Evolutionary conservation across 2,888 invertebrate genomes (phyloP).

Genomic region (Graphium colonna): DNA sequence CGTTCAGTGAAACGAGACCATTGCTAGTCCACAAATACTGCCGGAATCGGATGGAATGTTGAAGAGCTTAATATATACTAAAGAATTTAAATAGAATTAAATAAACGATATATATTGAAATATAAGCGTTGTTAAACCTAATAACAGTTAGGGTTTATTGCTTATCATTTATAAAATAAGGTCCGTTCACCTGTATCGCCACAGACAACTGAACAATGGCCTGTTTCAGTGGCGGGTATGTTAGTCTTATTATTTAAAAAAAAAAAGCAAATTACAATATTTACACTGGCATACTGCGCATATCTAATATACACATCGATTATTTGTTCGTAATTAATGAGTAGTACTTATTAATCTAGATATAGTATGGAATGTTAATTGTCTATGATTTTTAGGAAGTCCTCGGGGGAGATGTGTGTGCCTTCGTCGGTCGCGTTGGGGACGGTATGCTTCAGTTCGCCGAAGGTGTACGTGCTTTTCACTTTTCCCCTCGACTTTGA

Average conservation of each 20-base stretch:
- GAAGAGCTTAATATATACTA: conserved; percentile 7
- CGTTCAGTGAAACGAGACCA: conserved; percentile 76
- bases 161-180: neutral
- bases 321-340: conserved; percentile 46
- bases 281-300: conserved; percentile 60
- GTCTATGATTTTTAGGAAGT: conserved; percentile 65
- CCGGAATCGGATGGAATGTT: conserved; percentile 8
- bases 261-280: conserved; percentile 77
- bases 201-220: conserved; percentile 58
- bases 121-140: conserved; percentile 1
- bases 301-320: conserved; percentile 62
- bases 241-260: conserved; percentile 64
- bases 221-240: conserved; percentile 73
- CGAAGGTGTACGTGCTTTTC: conserved; percentile 63
- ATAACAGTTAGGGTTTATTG: conserved; percentile 4
- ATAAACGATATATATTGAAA: neutral
- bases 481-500: conserved; percentile 34
- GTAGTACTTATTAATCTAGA: conserved; percentile 27
- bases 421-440: conserved; percentile 57
- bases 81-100: conserved; percentile 4
- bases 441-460: conserved; percentile 68
- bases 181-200: conserved; percentile 9
- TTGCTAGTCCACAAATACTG: conserved; percentile 44
- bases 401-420: conserved; percentile 58
- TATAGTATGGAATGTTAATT: conserved; percentile 45